Conservation (phyloP, 2,113 vertebrate species). For the Nestor notabilis region DNA sequence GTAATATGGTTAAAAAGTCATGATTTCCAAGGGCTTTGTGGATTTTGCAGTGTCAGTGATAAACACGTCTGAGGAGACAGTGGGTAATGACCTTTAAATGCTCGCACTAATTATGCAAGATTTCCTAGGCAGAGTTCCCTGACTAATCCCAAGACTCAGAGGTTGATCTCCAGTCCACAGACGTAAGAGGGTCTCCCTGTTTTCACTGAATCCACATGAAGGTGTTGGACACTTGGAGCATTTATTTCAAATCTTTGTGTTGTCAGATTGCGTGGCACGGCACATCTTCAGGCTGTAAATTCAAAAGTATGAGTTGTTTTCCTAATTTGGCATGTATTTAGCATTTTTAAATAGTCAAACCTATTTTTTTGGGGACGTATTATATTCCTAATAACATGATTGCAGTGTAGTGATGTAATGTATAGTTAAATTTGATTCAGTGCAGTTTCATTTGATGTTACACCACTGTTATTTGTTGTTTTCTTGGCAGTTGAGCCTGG, state of each 20-base stretch:
- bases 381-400: not conserved
- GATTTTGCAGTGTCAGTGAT: not conserved
- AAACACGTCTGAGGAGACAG: not conserved
- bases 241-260: not conserved
- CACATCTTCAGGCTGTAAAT: not conserved
- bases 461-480: not conserved
- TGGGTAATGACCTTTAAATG: not conserved
- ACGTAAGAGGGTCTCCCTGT: accelerated
- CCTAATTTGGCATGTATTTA: not conserved
- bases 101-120: not conserved
- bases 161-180: not conserved
- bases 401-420: not conserved
- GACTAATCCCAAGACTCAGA: not conserved
- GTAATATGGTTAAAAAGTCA: not conserved
- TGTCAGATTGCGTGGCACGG: accelerated
- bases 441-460: not conserved
- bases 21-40: not conserved
- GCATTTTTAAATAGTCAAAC: not conserved
- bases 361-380: accelerated
- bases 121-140: not conserved
- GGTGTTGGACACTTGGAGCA: accelerated
- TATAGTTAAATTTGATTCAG: not conserved
- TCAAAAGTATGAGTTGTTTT: not conserved
- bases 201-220: accelerated
- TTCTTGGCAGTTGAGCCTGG: not conserved